These are phyloP conservation scores for Pterocles gutturalis DNA, from an alignment of 2,113 vertebrate species.

Conservation along the genomic window DNA sequence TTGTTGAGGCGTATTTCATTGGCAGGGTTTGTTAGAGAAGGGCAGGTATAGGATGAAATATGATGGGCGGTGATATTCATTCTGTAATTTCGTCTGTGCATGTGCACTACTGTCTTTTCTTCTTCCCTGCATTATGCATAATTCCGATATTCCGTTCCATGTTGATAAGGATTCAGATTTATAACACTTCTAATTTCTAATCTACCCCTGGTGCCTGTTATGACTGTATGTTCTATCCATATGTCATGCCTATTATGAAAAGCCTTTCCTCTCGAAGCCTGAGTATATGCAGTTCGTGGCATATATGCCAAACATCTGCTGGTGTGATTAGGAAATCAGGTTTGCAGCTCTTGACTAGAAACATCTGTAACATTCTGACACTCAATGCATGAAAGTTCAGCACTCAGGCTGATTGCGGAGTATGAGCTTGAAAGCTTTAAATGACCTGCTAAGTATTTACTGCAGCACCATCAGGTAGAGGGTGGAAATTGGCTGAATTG, in stretches of 20 bases:
- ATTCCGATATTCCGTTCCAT: constrained; percentile 10
- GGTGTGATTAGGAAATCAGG: not conserved
- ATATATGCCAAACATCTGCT: not conserved
- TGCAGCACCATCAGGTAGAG: not conserved
- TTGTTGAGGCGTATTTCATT: constrained; percentile 1
- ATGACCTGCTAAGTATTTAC: not conserved
- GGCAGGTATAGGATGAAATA: constrained; percentile 6
- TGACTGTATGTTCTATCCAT: not conserved
- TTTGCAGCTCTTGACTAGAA: not conserved
- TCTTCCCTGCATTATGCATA: not conserved
- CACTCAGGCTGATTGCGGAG: not conserved
- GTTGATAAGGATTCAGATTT: constrained; percentile 32
- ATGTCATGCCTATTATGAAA: not conserved
- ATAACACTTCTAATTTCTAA: constrained; percentile 45
- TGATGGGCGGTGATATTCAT: not conserved
- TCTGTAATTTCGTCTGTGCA: not conserved
- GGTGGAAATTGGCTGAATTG: not conserved
- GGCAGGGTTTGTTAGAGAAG: not conserved
- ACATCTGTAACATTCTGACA: not conserved
- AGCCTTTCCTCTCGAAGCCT: not conserved
- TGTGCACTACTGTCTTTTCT: not conserved
- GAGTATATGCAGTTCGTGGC: accelerated
- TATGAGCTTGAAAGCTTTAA: not conserved
- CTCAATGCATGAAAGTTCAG: not conserved
- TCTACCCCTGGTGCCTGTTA: not conserved